Percentiles rank a stretch among this genome's conserved stretches.
These are phyloP conservation scores for Alectura lathami DNA, from an alignment of 2,113 vertebrate genomes.

Conservation along the genomic window DNA sequence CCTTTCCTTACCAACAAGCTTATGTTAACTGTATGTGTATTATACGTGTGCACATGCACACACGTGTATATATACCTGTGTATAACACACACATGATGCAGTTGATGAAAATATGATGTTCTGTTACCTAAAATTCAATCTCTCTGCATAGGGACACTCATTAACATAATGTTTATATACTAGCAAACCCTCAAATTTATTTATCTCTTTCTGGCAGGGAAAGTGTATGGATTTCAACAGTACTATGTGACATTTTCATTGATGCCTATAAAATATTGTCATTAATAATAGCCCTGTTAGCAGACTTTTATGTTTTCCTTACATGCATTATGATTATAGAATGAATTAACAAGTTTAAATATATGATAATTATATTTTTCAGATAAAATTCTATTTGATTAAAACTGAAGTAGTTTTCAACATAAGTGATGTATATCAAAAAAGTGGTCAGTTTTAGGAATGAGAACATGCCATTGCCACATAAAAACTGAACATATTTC, in stretches of 20 bases:
- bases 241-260: background rate
- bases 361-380: background rate
- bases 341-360: background rate
- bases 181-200: background rate
- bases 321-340: background rate
- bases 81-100: background rate
- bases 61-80: background rate
- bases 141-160: background rate
- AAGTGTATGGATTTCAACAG: background rate
- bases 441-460: background rate
- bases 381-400: background rate
- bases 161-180: background rate
- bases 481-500: background rate
- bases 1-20: background rate
- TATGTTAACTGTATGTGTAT: background rate
- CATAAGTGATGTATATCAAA: background rate
- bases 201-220: background rate
- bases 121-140: background rate
- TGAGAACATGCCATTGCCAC: background rate
- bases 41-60: too few species aligned
- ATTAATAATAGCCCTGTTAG: too few species aligned
- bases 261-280: background rate
- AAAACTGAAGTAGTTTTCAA: background rate
- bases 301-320: background rate
- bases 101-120: background rate